Conservation (phyloP, 2,113 vertebrate genomes). For the Trachemys scripta region DNA sequence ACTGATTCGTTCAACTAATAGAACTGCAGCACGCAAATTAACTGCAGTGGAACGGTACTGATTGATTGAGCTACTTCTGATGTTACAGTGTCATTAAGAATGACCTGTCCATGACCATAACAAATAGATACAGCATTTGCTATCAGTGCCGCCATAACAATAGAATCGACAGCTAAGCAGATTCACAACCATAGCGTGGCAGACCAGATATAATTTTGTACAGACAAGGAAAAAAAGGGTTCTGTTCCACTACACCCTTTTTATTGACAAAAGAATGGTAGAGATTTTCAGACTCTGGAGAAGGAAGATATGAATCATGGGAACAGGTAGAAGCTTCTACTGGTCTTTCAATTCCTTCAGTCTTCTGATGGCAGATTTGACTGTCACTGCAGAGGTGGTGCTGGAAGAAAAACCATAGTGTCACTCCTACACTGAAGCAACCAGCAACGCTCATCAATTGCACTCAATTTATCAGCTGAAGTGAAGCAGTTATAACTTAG, state of each 20-base stretch:
- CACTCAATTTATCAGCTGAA: background rate
- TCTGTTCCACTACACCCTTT: constrained; percentile 44
- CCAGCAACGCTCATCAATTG: background rate
- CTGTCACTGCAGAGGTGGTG: constrained; percentile 98
- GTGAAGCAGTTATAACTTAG: background rate
- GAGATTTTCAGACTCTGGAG: background rate
- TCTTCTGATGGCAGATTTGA: constrained; percentile 98
- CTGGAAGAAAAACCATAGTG: constrained; percentile 79
- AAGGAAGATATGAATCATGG: background rate
- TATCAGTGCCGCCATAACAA: background rate
- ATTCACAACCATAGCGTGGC: background rate
- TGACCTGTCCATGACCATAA: background rate
- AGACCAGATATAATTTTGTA: background rate
- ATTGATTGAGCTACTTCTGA: background rate
- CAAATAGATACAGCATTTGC: background rate
- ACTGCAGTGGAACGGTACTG: background rate
- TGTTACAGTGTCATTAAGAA: background rate
- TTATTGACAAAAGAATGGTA: constrained; percentile 58
- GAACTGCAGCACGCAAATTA: background rate
- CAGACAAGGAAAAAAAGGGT: accelerated
- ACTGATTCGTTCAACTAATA: background rate
- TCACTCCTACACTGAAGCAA: background rate
- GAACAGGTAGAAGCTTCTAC: constrained; percentile 78
- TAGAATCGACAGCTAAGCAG: background rate
- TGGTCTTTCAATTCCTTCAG: constrained; percentile 99